Evolutionary conservation across 1,140 invertebrate genomes (phyloP).

Genomic region (Drosophila micromelanica): DNA sequence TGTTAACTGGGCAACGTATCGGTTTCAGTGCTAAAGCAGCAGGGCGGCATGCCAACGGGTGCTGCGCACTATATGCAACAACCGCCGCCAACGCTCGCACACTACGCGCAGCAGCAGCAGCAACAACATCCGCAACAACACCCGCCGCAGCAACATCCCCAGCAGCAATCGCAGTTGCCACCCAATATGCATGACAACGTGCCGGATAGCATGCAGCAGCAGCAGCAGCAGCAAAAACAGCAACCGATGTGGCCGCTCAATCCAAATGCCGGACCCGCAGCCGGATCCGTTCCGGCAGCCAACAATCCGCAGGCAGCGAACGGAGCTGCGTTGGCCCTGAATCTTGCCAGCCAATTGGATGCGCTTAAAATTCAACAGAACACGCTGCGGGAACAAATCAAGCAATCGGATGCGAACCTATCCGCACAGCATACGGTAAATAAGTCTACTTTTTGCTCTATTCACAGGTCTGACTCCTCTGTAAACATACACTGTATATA

Average conservation of each 20-base stretch:
- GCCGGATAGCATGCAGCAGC: conserved; percentile 56
- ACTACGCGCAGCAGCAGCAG: conserved; percentile 58
- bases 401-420: conserved; percentile 97
- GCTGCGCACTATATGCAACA: conserved; percentile 56
- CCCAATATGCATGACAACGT: conserved; percentile 29
- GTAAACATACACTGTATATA: conserved; percentile 19
- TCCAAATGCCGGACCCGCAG: conserved; percentile 15
- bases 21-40: conserved; percentile 85
- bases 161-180: conserved; percentile 13
- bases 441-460: conserved; percentile 38
- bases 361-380: conserved; percentile 89
- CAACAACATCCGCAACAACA: conserved; percentile 43
- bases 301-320: conserved; percentile 46
- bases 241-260: conserved; percentile 66
- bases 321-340: conserved; percentile 72
- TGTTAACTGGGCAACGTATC: not conserved
- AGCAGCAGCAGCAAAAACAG: conserved; percentile 34
- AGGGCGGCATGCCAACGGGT: conserved; percentile 53
- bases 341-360: conserved; percentile 84
- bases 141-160: not conserved
- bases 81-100: conserved; percentile 55
- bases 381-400: conserved; percentile 94
- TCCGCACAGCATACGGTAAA: conserved; percentile 94
- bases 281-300: not conserved
- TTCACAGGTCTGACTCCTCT: conserved; percentile 41